Evolutionary conservation across 1,140 invertebrate genomes (phyloP).

Genomic region (Drosophila mauritiana): DNA sequence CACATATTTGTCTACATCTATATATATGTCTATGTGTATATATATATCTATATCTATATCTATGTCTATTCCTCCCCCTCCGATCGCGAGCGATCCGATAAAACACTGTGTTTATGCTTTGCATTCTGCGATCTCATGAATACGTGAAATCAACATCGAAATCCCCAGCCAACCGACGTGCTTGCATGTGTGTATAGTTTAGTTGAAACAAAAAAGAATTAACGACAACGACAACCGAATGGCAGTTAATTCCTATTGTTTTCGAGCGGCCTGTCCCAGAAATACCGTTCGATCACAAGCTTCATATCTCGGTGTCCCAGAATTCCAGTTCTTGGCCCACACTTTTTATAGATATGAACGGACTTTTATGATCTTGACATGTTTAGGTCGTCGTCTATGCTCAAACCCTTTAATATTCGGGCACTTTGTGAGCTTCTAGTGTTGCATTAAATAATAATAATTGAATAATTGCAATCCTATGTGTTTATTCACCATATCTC

Average conservation of each 20-base stretch:
- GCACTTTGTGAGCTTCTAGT: too few species aligned
- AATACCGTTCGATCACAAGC: background rate
- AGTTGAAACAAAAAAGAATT: background rate
- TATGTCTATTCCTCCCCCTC: background rate
- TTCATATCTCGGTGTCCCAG: background rate
- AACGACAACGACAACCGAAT: background rate
- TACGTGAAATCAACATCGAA: constrained; percentile 1
- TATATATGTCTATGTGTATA: too few species aligned
- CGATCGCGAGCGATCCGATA: background rate
- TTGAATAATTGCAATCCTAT: too few species aligned
- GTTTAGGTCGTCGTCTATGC: background rate
- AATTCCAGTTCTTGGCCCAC: background rate
- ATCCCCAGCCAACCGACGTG: background rate
- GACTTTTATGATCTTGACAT: background rate
- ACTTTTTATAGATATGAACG: background rate
- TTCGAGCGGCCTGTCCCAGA: background rate
- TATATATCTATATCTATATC: too few species aligned
- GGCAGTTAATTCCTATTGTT: constrained; percentile 1
- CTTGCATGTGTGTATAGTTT: too few species aligned
- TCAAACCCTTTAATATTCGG: too few species aligned
- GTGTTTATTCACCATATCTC: too few species aligned
- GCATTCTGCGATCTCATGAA: background rate
- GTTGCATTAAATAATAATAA: too few species aligned
- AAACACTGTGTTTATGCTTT: background rate
- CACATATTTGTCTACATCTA: background rate